Percentiles rank a stretch among this genome's conserved stretches.
These are phyloP conservation scores for Spinibarbus caldwelli DNA, from an alignment of 2,797 vertebrate genomes.

Conservation along the genomic window DNA sequence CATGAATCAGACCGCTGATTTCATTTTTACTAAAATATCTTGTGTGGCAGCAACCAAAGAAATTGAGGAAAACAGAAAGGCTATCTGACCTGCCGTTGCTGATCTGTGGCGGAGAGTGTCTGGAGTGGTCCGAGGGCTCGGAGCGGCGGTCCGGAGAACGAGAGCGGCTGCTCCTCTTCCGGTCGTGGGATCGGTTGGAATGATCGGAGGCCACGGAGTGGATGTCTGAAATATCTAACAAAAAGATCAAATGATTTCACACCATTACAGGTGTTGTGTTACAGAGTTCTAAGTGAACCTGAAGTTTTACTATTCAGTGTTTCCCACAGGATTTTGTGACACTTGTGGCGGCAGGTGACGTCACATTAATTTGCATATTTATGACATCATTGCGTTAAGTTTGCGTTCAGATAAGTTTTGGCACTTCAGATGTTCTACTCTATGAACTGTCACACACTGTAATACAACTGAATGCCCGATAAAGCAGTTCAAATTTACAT, in stretches of 20 bases:
- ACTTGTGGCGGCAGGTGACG: too few relatives aligned
- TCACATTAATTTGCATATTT: too few relatives aligned
- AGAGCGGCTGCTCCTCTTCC: constrained; percentile 91
- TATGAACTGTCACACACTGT: too few relatives aligned
- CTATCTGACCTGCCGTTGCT: constrained; percentile 91
- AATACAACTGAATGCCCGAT: too few relatives aligned
- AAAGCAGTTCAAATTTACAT: too few relatives aligned
- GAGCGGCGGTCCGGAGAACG: constrained; percentile 95
- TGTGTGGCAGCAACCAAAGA: background rate
- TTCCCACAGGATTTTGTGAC: too few relatives aligned
- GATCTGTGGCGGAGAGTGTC: constrained; percentile 95
- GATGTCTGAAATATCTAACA: constrained; percentile 99
- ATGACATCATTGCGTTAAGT: too few relatives aligned
- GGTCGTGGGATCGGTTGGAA: constrained; percentile 96
- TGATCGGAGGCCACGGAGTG: constrained; percentile 98
- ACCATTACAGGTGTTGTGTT: background rate
- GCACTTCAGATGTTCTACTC: too few relatives aligned
- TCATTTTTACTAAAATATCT: background rate
- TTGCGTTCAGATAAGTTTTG: too few relatives aligned
- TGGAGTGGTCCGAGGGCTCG: constrained; percentile 95
- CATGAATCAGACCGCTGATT: background rate
- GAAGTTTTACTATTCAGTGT: background rate
- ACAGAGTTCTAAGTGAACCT: background rate
- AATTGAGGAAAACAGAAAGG: background rate
- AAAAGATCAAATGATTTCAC: constrained; percentile 30